Evolutionary conservation across 2,797 vertebrate genomes (phyloP), one percentile per base, ranked within the genome.

Genomic region (Adelosebastes latens): DNA sequence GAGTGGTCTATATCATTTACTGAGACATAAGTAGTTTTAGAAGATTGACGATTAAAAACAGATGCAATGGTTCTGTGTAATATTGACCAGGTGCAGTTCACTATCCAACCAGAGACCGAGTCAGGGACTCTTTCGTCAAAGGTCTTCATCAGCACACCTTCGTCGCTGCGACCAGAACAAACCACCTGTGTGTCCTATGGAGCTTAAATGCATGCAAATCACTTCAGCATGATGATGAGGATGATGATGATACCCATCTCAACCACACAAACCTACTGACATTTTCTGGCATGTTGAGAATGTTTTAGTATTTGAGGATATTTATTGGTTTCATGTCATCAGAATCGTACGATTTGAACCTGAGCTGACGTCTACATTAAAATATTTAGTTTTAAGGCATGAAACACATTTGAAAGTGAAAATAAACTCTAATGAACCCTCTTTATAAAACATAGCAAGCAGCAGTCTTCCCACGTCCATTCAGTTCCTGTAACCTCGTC

Each of bases 81-180:
- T 4, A 9, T 20, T 79, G 88, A 92, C 77, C 22, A 78, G 91
- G 91, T 94, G 97, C 95, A 93, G 89, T 75, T 77, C 79, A 49
- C 78, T 89, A 97, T 99, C 98, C 96, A 97, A 98, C 95, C 95
- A 88, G 95, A 95, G 96, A 98, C 98, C 93, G 97, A 98, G 96
- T 81, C 65, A 8, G 25, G 8, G 59, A 94, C 97, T 97, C 97
- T 98, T 99, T 98, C 93, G 73, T 96, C 96, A 94, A 95, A 79
- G 90, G 94, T 97, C 96, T 97, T 99, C 98, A 99, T 99, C 92
- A 77, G 63, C 94, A 97, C 97, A 96, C 94, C 93, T 89, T 77
- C 66, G 49, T 91, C 91, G 88, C 75, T 53, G 68, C 20, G 84
- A 92, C 78, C 84, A 83, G 84, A 91, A 88, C 77, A 70, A 88